A percentile compares a stretch with the other conserved stretches of the same genome.
These are phyloP conservation scores for Mormoops blainvillei DNA, from an alignment of 2,113 vertebrate species.

Conservation along the genomic window DNA sequence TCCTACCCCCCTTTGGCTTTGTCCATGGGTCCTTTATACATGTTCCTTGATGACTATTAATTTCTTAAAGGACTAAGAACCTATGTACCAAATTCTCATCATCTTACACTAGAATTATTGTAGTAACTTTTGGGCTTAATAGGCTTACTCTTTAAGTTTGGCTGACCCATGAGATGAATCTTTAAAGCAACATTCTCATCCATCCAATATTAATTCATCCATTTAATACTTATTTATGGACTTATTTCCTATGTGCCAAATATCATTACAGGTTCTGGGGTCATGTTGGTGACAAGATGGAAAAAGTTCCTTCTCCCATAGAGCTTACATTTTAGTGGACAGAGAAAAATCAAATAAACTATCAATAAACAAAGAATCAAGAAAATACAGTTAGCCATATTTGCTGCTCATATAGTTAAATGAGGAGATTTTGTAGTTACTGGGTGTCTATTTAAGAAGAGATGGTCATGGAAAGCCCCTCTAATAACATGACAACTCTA, in stretches of 20 bases:
- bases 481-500: neutral
- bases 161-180: neutral
- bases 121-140: neutral
- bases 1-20: too few relatives aligned
- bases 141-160: neutral
- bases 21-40: too few relatives aligned
- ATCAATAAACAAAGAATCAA: neutral
- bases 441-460: neutral
- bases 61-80: constrained; percentile 10
- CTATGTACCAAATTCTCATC: neutral
- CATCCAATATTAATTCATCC: neutral
- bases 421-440: neutral
- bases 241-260: neutral
- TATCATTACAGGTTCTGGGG: neutral
- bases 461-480: neutral
- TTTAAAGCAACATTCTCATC: neutral
- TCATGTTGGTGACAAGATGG: neutral
- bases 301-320: neutral
- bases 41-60: too few relatives aligned
- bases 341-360: neutral
- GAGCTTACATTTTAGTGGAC: neutral
- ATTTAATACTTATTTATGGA: neutral
- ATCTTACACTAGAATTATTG: neutral
- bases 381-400: neutral
- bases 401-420: neutral